Percentiles rank a stretch among this genome's conserved stretches.
Conservation (phyloP, 2,113 vertebrate species). For the Limanda limanda region DNA sequence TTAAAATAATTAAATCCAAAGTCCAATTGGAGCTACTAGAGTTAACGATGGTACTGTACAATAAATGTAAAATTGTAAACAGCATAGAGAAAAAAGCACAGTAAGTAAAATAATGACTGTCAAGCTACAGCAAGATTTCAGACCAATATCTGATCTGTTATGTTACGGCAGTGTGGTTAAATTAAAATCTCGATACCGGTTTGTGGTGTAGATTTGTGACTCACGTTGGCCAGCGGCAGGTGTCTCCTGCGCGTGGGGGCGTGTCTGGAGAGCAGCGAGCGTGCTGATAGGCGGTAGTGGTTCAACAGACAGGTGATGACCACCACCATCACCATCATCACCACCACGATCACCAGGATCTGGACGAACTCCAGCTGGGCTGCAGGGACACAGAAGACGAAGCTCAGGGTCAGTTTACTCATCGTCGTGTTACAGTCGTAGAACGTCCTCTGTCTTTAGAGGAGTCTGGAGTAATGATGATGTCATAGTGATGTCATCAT, state of each 20-base stretch:
- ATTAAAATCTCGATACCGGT: not conserved
- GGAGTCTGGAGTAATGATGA: no score
- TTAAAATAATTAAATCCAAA: not conserved
- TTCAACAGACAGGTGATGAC: constrained; percentile 96
- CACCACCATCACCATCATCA: constrained; percentile 98
- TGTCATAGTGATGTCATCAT: no score
- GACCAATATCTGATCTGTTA: not conserved
- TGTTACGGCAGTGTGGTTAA: no score
- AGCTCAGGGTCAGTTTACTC: not conserved
- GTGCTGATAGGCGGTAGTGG: constrained; percentile 94
- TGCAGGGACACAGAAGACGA: constrained; percentile 51
- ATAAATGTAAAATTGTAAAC: no score
- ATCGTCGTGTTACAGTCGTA: no score
- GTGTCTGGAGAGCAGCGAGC: constrained; percentile 91
- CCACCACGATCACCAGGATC: constrained; percentile 96
- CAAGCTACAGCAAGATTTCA: no score
- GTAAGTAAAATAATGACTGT: no score
- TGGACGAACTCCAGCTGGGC: constrained; percentile 98
- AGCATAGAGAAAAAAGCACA: no score
- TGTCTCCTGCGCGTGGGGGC: constrained; percentile 86
- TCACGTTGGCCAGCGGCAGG: constrained; percentile 90
- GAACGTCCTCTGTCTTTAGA: no score
- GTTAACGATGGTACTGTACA: no score
- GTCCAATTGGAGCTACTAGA: no score
- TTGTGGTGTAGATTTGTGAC: constrained; percentile 43